A percentile compares a stretch with the other conserved stretches of the same genome.
Evolutionary conservation across 1,140 invertebrate genomes (phyloP).

Genomic region (Philaenus spumarius): DNA sequence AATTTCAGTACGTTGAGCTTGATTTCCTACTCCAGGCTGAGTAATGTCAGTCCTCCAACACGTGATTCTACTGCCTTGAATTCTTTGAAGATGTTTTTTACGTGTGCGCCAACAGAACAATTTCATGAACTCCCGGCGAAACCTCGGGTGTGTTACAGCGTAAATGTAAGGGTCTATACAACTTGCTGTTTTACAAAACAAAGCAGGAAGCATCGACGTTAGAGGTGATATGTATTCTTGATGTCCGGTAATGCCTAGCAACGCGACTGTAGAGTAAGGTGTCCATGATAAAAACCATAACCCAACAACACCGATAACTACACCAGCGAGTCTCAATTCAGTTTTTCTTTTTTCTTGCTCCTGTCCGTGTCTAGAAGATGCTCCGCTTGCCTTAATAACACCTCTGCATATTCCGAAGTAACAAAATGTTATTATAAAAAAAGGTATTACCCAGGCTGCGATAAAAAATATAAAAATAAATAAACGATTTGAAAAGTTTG

Average conservation of each 20-base stretch:
- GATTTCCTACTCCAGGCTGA: neutral
- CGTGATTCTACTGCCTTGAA: neutral
- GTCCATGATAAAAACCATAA: conserved; percentile 72
- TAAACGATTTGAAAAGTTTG: conserved; percentile 44
- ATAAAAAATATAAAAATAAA: conserved; percentile 62
- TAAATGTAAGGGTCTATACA: conserved; percentile 71
- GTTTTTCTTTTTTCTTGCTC: conserved; percentile 56
- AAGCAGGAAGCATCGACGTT: conserved; percentile 63
- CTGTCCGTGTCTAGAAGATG: conserved; percentile 41
- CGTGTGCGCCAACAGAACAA: neutral
- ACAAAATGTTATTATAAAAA: conserved; percentile 59
- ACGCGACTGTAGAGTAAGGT: conserved; percentile 62
- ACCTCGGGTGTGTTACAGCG: conserved; percentile 58
- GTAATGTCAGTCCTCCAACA: conserved; percentile 6
- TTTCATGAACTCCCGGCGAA: conserved; percentile 2
- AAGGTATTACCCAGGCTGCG: conserved; percentile 59
- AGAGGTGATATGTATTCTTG: conserved; percentile 55
- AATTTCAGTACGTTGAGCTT: neutral
- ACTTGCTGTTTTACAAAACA: conserved; percentile 66
- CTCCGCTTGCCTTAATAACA: conserved; percentile 16
- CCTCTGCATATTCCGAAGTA: conserved; percentile 53
- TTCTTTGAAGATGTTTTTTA: neutral
- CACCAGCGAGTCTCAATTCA: conserved; percentile 56
- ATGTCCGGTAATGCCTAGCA: conserved; percentile 60
- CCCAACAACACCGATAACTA: conserved; percentile 56